phyloP scores from a whole-genome alignment of 2,113 vertebrate genomes.

The Odontesthes bonariensis region DNA sequence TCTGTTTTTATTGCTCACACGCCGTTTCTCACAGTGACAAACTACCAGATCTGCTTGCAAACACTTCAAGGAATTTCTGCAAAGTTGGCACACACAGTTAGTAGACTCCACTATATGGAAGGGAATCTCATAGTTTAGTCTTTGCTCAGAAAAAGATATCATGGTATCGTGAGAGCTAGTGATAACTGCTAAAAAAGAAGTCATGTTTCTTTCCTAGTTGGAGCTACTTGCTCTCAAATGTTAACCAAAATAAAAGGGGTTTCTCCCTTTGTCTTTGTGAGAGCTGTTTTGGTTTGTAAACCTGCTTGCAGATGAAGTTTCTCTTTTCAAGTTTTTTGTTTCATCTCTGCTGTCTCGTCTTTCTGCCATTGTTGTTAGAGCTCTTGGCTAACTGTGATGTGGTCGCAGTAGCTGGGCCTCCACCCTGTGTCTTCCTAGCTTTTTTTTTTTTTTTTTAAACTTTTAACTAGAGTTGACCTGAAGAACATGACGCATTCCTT shows the following conservation, averaged over 20 bases:
- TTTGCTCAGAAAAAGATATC: slow-evolving; percentile 43
- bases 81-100: slow-evolving; percentile 14
- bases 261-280: neutral
- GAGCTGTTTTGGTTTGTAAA: neutral
- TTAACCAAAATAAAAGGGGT: slow-evolving; percentile 26
- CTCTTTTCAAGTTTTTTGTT: slow-evolving; percentile 7
- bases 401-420: slow-evolving; percentile 10
- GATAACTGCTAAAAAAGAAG: neutral
- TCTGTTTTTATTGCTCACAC: neutral
- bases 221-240: neutral
- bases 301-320: slow-evolving; percentile 10
- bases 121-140: slow-evolving; percentile 15
- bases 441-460: slow-evolving; percentile 10
- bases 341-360: neutral
- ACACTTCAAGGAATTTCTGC: neutral
- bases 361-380: neutral
- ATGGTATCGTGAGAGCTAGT: neutral
- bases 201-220: slow-evolving; percentile 1
- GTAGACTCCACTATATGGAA: slow-evolving; percentile 3
- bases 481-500: slow-evolving; percentile 16
- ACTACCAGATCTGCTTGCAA: slow-evolving; percentile 6
- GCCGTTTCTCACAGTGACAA: slow-evolving; percentile 37
- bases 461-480: slow-evolving; percentile 4
- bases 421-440: slow-evolving; percentile 18
- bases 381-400: slow-evolving; percentile 7